These are phyloP conservation scores for Homalodisca vitripennis DNA, from an alignment of 1,140 invertebrate genomes.

Conservation along the genomic window DNA sequence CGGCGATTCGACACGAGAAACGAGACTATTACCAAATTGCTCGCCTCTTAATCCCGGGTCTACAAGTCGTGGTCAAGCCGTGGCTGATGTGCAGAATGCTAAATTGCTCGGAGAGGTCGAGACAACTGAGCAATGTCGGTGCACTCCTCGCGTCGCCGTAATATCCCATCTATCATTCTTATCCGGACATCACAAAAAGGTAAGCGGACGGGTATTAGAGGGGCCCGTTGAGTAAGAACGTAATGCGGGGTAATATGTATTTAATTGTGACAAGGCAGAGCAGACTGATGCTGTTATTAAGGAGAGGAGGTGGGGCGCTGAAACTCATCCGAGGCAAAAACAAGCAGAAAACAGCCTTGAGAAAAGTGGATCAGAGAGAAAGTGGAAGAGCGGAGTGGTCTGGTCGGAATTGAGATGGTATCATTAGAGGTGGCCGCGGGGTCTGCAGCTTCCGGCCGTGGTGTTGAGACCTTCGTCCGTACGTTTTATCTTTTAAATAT, in stretches of 20 bases:
- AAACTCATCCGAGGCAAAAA: constrained; percentile 16
- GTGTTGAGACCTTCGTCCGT: too few species aligned
- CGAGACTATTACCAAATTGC: neutral
- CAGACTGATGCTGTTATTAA: neutral
- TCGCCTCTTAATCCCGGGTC: neutral
- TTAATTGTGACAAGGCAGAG: constrained; percentile 11
- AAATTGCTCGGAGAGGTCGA: neutral
- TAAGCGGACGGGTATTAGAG: neutral
- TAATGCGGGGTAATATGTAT: constrained; percentile 20
- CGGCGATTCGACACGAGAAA: neutral
- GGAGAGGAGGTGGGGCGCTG: neutral
- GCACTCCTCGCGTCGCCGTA: too few species aligned
- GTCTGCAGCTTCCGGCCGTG: neutral
- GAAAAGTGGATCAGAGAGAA: constrained; percentile 5
- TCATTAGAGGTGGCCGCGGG: constrained; percentile 9
- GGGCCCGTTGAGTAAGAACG: constrained; percentile 6
- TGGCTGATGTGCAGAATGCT: neutral
- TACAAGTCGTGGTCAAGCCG: neutral
- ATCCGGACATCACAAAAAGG: neutral
- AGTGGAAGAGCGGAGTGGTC: neutral
- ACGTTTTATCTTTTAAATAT: too few species aligned
- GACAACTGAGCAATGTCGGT: neutral
- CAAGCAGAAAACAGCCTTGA: constrained; percentile 12
- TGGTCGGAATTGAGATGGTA: constrained; percentile 21
- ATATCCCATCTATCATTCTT: neutral